phyloP scores from a whole-genome alignment of 2,113 vertebrate species.

The Anhinga rufa region DNA sequence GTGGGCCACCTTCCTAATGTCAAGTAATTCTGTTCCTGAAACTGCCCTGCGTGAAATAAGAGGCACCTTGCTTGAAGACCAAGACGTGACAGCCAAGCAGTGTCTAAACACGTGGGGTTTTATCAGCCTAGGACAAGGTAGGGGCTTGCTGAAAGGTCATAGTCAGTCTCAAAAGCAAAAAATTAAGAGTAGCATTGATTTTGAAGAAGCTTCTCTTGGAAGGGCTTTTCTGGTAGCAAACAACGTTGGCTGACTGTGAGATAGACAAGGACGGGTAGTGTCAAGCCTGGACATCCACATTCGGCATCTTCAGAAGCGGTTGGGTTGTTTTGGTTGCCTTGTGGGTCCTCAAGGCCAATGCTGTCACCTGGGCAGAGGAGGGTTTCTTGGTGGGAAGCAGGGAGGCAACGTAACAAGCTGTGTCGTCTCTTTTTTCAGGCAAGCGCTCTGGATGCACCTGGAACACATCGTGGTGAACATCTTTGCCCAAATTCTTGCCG shows the following conservation, averaged over 20 bases:
- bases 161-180: not conserved
- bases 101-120: fast-evolving
- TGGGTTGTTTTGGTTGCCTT: not conserved
- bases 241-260: not conserved
- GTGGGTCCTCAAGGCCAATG: not conserved
- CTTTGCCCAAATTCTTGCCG: not conserved
- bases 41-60: not conserved
- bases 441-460: not conserved
- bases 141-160: not conserved
- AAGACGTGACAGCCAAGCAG: not conserved
- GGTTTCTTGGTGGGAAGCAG: not conserved
- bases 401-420: not conserved
- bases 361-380: not conserved
- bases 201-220: not conserved
- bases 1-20: too few species aligned
- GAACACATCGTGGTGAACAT: not conserved
- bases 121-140: not conserved
- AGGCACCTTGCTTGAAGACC: not conserved
- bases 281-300: not conserved
- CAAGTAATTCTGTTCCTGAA: not conserved
- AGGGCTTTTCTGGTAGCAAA: not conserved
- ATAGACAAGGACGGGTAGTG: not conserved
- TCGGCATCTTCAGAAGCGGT: not conserved
- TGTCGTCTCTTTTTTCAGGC: not conserved
- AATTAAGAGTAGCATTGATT: not conserved